Conservation (phyloP, 2,888 invertebrate species). For the Halocaridina rubra region DNA sequence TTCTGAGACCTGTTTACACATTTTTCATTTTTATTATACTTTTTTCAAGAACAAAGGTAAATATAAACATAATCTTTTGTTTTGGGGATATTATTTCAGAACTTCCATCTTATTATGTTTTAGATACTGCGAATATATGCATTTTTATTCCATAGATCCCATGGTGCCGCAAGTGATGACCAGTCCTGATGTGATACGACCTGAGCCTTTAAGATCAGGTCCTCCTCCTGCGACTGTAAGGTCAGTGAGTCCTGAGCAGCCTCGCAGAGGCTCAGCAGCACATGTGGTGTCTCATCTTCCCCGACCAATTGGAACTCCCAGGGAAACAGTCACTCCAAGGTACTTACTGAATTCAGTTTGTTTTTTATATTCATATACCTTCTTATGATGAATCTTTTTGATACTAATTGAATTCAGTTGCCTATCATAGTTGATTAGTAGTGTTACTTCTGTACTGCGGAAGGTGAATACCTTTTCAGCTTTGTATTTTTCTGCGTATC, state of each 20-base stretch:
- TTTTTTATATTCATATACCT: not conserved
- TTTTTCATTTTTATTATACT: no score
- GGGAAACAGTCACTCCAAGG: constrained; percentile 33
- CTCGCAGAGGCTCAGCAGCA: constrained; percentile 24
- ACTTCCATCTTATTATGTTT: no score
- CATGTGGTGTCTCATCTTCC: constrained; percentile 46
- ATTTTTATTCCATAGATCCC: constrained; percentile 20
- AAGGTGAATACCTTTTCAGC: no score
- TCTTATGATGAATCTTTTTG: not conserved
- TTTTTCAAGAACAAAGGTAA: no score
- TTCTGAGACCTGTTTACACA: no score
- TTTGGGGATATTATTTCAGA: no score
- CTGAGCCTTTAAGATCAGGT: constrained; percentile 27
- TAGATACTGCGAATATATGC: not conserved
- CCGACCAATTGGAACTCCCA: constrained; percentile 45
- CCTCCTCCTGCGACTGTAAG: constrained; percentile 25
- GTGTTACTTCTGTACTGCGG: no score
- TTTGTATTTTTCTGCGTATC: no score
- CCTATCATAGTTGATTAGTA: no score
- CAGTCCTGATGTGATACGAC: constrained; percentile 42
- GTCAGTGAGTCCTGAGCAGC: constrained; percentile 28
- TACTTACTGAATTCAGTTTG: no score
- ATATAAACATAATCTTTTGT: no score
- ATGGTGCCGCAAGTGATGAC: constrained; percentile 55
- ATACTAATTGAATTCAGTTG: no score